phyloP scores from a whole-genome alignment of 2,888 invertebrate species.

The Xylota sylvarum region DNA sequence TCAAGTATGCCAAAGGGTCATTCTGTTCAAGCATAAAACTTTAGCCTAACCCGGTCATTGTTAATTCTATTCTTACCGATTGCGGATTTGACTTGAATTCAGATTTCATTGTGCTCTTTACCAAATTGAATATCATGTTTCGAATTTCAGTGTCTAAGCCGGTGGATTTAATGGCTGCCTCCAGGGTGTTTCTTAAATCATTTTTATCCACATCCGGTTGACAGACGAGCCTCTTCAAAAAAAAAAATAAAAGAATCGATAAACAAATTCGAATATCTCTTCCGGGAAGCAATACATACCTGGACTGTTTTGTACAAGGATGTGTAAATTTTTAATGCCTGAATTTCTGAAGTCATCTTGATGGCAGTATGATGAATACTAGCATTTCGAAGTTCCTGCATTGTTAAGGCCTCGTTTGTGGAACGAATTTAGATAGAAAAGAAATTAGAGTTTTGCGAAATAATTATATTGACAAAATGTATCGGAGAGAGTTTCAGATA shows the following conservation, averaged over 20 bases:
- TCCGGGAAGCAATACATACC: slow-evolving; percentile 86
- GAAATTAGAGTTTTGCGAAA: not conserved
- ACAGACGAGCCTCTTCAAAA: slow-evolving; percentile 90
- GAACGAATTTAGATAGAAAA: slow-evolving; percentile 1
- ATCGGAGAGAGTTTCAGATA: slow-evolving; percentile 1
- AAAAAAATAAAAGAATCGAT: not conserved
- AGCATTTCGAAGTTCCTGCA: slow-evolving; percentile 84
- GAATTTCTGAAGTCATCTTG: slow-evolving; percentile 92
- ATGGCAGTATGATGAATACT: slow-evolving; percentile 90
- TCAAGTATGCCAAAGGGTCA: slow-evolving; percentile 91
- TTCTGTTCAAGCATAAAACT: slow-evolving; percentile 80
- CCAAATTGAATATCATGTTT: slow-evolving; percentile 94
- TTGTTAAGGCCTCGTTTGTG: slow-evolving; percentile 66
- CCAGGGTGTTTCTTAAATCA: slow-evolving; percentile 91
- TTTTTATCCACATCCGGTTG: slow-evolving; percentile 91
- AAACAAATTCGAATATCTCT: slow-evolving; percentile 22
- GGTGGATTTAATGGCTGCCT: slow-evolving; percentile 91
- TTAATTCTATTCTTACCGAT: slow-evolving; percentile 66
- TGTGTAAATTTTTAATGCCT: slow-evolving; percentile 90
- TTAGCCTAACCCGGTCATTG: not conserved
- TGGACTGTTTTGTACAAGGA: slow-evolving; percentile 92
- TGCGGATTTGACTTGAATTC: slow-evolving; percentile 80
- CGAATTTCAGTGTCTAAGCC: slow-evolving; percentile 93
- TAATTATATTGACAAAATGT: not conserved
- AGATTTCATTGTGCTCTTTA: slow-evolving; percentile 86